phyloP scores from a whole-genome alignment of 1,140 invertebrate genomes.

The Cepaea nemoralis region DNA sequence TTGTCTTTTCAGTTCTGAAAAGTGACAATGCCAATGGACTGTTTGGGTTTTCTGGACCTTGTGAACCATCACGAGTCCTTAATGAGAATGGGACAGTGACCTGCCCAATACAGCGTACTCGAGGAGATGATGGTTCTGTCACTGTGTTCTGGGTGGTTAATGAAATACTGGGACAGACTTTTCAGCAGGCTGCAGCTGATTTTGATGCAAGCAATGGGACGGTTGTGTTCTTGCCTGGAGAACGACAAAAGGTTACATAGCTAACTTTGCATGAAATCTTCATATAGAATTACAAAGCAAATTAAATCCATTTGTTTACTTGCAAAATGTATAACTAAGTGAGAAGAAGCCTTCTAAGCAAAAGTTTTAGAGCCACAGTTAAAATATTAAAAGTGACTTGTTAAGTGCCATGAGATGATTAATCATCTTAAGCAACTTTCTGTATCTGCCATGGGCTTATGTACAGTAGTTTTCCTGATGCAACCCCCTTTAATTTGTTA shows the following conservation, averaged over 20 bases:
- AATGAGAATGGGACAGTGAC: slow-evolving; percentile 51
- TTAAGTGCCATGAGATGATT: too few species aligned
- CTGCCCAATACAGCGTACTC: slow-evolving; percentile 58
- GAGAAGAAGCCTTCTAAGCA: too few species aligned
- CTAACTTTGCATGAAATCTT: too few species aligned
- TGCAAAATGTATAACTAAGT: too few species aligned
- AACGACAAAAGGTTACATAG: slow-evolving; percentile 58
- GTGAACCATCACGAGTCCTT: slow-evolving; percentile 48
- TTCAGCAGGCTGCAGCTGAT: slow-evolving; percentile 51
- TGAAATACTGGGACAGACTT: slow-evolving; percentile 42
- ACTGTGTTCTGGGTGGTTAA: slow-evolving; percentile 61
- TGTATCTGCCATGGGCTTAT: too few species aligned
- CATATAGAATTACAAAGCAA: too few species aligned
- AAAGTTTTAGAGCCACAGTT: too few species aligned
- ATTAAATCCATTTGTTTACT: too few species aligned
- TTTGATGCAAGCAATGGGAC: slow-evolving; percentile 60
- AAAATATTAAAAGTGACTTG: too few species aligned
- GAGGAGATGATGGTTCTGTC: slow-evolving; percentile 63
- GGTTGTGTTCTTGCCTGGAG: slow-evolving; percentile 61
- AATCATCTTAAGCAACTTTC: too few species aligned
- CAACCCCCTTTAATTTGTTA: too few species aligned
- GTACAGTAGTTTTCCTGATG: too few species aligned
- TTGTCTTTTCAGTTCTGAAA: slow-evolving; percentile 67
- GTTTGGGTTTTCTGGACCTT: slow-evolving; percentile 64
- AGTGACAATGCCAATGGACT: slow-evolving; percentile 71